Evolutionary conservation across 2,797 vertebrate species (phyloP), one percentile per base, ranked within the genome.

Genomic region (Margarornis squamiger): DNA sequence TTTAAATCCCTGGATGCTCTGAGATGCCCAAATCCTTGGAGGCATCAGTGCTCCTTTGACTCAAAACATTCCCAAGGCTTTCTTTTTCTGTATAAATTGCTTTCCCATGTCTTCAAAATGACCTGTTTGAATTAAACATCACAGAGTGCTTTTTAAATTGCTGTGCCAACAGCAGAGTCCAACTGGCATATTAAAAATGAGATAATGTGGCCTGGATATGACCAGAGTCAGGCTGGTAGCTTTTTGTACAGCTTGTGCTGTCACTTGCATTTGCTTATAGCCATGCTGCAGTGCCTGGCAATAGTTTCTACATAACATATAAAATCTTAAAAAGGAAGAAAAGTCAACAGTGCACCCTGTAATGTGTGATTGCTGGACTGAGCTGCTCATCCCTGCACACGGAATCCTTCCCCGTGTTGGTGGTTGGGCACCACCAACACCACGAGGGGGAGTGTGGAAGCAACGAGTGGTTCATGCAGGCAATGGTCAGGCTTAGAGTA

Each of bases 401-500:
- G 0, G 12, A 5, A 0, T 5, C 6, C 9, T 43, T 43, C 4
- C 41, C 72, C 6, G 14, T 2, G 0, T 5, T 3, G 39, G 55
- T 12, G 15, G 23, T 5, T 32, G 83, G 83, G 62, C 38, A 6
- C 46, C 29, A 4, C 2, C 34, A 21, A 1, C 59, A 20, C 86
- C 92, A 55, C 71, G 22, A 91, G 96, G 82, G 92, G 93, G 93
- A 73, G 86, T 6, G 2, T 14, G 91, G 93, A 46, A 20, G 46
- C 86, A 5, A 9, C 14, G 61, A 27, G 5, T 18, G 58, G 5
- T 18, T 68, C 1, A 1, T 30, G 26, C 65, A 8, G 36, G n/a
- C 17, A 1, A 0, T 5, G 4, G 19, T 4, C 17, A 12, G 1
- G 41, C 26, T 26, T 10, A 0, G 36, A 7, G 32, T 0, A 3